Conservation (phyloP, 2,888 invertebrate species). For the Chymomyza fuscimana region DNA sequence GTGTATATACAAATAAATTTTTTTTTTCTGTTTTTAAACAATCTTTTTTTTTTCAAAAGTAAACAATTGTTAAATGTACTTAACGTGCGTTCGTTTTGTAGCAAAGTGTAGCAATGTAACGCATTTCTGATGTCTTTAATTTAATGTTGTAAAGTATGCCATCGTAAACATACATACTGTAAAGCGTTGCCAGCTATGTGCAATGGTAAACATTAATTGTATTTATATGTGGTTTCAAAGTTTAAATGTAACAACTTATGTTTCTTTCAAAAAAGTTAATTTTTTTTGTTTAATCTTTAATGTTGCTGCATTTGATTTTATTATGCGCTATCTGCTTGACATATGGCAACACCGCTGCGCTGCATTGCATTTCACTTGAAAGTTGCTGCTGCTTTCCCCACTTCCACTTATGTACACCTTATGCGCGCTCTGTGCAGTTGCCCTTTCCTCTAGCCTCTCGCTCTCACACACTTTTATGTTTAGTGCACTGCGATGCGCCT, state of each 20-base stretch:
- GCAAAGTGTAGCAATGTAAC: neutral
- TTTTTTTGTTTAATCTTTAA: neutral
- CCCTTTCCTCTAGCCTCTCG: conserved; percentile 8
- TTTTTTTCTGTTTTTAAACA: neutral
- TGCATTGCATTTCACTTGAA: conserved; percentile 28
- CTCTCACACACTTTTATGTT: neutral
- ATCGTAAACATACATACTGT: neutral
- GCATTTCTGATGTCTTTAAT: conserved; percentile 6
- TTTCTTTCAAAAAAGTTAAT: neutral
- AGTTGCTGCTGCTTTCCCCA: conserved; percentile 33
- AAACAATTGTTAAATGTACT: neutral
- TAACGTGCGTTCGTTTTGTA: neutral
- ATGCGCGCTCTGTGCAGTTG: conserved; percentile 2
- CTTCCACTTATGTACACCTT: conserved; percentile 23
- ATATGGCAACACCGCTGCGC: conserved; percentile 42
- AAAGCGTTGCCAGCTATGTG: conserved; percentile 26
- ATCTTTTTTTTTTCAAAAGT: neutral
- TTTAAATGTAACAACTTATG: neutral
- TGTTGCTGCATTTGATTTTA: conserved; percentile 9
- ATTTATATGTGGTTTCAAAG: too few species aligned
- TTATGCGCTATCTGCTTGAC: conserved; percentile 22
- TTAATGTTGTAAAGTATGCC: neutral
- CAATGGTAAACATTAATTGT: neutral
- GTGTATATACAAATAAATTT: neutral
- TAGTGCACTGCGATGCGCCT: neutral